These are phyloP conservation scores for Sebastes jordani DNA, from an alignment of 2,797 vertebrate species.

Conservation along the genomic window DNA sequence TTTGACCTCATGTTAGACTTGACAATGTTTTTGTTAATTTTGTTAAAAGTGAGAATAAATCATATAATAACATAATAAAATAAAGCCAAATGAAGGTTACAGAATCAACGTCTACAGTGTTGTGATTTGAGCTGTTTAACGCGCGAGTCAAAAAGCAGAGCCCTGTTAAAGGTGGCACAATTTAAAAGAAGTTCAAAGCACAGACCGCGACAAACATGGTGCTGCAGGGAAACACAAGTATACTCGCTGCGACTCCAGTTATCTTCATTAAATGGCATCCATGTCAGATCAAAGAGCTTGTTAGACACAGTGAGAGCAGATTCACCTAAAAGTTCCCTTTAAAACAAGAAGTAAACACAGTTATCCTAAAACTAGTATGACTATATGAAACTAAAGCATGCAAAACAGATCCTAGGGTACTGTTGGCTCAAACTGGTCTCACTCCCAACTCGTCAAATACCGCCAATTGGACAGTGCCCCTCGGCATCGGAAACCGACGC, in stretches of 20 bases:
- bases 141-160: neutral
- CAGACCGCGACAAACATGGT: constrained; percentile 31
- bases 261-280: constrained; percentile 72
- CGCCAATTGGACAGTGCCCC: too few relatives aligned
- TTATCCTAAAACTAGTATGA: constrained; percentile 42
- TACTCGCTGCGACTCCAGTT: constrained; percentile 60
- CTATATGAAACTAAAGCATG: constrained; percentile 51
- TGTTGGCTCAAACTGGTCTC: neutral
- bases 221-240: constrained; percentile 72
- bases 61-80: neutral
- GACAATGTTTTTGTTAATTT: neutral
- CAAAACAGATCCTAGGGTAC: constrained; percentile 50
- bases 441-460: too few relatives aligned
- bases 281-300: constrained; percentile 68
- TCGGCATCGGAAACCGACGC: too few relatives aligned
- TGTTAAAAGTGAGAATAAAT: neutral
- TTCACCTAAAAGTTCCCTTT: constrained; percentile 50
- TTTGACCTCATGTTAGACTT: neutral
- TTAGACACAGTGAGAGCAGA: constrained; percentile 51
- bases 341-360: constrained; percentile 63
- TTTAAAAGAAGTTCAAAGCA: neutral
- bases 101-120: neutral
- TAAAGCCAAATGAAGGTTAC: neutral
- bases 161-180: neutral
- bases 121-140: neutral